Conservation (phyloP, 2,888 invertebrate species). For the Lasioglossum calceatum region DNA sequence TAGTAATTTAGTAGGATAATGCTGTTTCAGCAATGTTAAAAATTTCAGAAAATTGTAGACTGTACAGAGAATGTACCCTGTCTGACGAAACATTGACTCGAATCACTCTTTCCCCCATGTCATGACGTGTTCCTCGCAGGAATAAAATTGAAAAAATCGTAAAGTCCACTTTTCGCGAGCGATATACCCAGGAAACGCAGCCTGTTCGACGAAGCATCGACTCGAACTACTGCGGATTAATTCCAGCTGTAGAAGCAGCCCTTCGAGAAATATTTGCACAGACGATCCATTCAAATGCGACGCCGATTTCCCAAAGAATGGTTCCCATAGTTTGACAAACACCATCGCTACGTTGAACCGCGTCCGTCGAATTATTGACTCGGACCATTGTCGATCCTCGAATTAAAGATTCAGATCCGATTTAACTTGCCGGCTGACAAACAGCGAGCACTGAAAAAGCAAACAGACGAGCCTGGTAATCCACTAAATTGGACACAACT, state of each 20-base stretch:
- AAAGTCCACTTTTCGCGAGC: neutral
- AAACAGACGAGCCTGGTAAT: neutral
- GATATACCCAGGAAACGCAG: no score
- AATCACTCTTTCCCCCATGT: neutral
- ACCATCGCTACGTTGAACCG: neutral
- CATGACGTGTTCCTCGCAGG: neutral
- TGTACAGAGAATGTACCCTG: neutral
- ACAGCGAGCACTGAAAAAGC: no score
- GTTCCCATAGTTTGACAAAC: neutral
- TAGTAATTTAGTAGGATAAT: neutral
- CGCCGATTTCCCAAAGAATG: neutral
- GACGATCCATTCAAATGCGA: neutral
- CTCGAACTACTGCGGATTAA: conserved; percentile 1
- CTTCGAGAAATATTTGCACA: neutral
- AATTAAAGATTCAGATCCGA: neutral
- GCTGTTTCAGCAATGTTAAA: neutral
- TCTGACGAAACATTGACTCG: conserved; percentile 1
- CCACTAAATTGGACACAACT: conserved; percentile 2
- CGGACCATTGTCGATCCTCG: neutral
- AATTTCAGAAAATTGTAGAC: neutral
- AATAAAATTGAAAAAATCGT: neutral
- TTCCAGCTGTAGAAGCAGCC: neutral
- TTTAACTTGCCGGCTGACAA: neutral
- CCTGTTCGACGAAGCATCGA: neutral
- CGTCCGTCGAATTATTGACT: neutral